These are phyloP conservation scores for Balanococcus diminutus DNA, from an alignment of 2,888 invertebrate genomes.

Conservation along the genomic window DNA sequence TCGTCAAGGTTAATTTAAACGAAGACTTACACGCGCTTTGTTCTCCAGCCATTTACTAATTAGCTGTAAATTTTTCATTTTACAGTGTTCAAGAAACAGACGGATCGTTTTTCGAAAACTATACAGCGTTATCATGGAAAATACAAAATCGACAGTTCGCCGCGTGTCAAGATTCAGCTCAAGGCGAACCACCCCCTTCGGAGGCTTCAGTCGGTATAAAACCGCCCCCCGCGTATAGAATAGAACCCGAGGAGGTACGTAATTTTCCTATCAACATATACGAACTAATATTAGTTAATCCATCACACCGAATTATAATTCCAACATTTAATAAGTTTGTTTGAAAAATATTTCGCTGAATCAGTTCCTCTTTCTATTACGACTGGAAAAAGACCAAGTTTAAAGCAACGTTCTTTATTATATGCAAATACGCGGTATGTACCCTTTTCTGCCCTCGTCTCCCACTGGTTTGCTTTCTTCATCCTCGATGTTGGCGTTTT, in stretches of 20 bases:
- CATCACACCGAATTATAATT: background rate
- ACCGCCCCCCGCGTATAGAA: conserved; percentile 58
- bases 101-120: conserved; percentile 92
- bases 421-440: background rate
- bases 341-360: background rate
- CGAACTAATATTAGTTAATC: no score
- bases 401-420: background rate
- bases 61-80: background rate
- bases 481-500: background rate
- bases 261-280: background rate
- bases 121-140: conserved; percentile 89
- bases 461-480: background rate
- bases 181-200: conserved; percentile 69
- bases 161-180: conserved; percentile 65
- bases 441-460: background rate
- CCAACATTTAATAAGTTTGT: background rate
- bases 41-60: no score
- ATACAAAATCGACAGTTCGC: conserved; percentile 86
- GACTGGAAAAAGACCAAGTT: no score
- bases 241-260: conserved; percentile 62
- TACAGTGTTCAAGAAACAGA: conserved; percentile 91
- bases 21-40: no score
- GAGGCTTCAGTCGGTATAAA: conserved; percentile 60
- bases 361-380: background rate
- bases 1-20: no score